phyloP scores from a whole-genome alignment of 2,888 invertebrate species.

The Candidula unifasciata region DNA sequence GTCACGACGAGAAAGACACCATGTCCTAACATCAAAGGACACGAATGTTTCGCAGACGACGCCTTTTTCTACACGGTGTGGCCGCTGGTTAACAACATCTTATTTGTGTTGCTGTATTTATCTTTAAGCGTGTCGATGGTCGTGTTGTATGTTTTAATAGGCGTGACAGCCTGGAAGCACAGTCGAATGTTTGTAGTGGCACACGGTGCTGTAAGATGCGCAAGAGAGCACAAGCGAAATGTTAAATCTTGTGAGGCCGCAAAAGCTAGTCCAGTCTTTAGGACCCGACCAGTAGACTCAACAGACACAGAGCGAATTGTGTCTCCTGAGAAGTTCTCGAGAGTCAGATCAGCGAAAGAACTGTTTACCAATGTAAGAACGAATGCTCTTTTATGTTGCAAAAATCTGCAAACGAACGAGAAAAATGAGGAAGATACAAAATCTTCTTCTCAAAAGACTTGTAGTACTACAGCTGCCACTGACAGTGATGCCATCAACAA shows the following conservation, averaged over 20 bases:
- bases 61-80: constrained; percentile 7
- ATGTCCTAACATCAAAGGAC: constrained; percentile 7
- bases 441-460: neutral
- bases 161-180: constrained; percentile 11
- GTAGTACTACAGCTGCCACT: neutral
- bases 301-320: too few relatives aligned
- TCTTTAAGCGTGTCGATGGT: neutral
- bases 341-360: too few relatives aligned
- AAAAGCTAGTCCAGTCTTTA: too few relatives aligned
- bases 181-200: neutral
- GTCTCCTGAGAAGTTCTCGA: too few relatives aligned
- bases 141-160: constrained; percentile 15
- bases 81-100: neutral
- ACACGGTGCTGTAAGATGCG: too few relatives aligned
- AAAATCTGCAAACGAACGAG: neutral
- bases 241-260: too few relatives aligned
- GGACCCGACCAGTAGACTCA: too few relatives aligned
- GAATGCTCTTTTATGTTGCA: neutral
- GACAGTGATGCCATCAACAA: neutral
- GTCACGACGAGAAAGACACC: constrained; percentile 5
- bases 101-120: constrained; percentile 3
- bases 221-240: too few relatives aligned
- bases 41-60: constrained; percentile 8
- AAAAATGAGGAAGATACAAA: neutral
- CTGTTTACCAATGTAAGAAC: neutral